Evolutionary conservation across 2,113 vertebrate genomes (phyloP).

Genomic region (Prietella phreatophila): DNA sequence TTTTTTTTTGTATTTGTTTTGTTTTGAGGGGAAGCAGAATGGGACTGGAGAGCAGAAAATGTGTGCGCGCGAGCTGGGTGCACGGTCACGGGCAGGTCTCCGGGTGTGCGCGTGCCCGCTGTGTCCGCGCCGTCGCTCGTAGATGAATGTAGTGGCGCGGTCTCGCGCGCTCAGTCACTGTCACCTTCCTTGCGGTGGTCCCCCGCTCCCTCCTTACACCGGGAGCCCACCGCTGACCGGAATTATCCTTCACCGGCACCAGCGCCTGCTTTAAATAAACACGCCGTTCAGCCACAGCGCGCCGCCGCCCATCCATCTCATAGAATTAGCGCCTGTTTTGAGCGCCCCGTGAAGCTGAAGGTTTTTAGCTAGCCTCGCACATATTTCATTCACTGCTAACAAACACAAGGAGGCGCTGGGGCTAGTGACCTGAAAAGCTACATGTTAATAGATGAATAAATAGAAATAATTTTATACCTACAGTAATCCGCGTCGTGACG

Average conservation of each 20-base stretch:
- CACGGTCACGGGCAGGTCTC: conserved; percentile 1
- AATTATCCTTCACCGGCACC: conserved; percentile 85
- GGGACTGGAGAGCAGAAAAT: neutral
- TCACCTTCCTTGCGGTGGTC: conserved; percentile 80
- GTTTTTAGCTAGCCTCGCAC: conserved; percentile 24
- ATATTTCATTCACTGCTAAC: conserved; percentile 8
- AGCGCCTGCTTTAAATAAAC: conserved; percentile 90
- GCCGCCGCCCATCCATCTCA: conserved; percentile 85
- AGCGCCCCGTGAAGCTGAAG: conserved; percentile 14
- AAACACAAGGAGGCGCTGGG: conserved; percentile 7
- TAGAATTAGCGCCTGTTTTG: conserved; percentile 48
- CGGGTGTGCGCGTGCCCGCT: conserved; percentile 45
- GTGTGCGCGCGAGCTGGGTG: neutral
- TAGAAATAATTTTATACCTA: neutral
- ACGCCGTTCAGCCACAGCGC: conserved; percentile 77
- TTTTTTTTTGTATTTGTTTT: neutral
- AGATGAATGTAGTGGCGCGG: conserved; percentile 82
- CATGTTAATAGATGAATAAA: conserved; percentile 17
- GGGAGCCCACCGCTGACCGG: conserved; percentile 83
- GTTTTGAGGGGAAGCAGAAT: neutral
- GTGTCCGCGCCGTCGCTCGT: conserved; percentile 64
- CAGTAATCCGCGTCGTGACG: neutral
- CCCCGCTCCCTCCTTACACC: conserved; percentile 81
- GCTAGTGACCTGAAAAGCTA: conserved; percentile 5
- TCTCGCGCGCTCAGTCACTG: conserved; percentile 80